Conservation (phyloP, 2,888 invertebrate species). For the Dusona sp. region DNA sequence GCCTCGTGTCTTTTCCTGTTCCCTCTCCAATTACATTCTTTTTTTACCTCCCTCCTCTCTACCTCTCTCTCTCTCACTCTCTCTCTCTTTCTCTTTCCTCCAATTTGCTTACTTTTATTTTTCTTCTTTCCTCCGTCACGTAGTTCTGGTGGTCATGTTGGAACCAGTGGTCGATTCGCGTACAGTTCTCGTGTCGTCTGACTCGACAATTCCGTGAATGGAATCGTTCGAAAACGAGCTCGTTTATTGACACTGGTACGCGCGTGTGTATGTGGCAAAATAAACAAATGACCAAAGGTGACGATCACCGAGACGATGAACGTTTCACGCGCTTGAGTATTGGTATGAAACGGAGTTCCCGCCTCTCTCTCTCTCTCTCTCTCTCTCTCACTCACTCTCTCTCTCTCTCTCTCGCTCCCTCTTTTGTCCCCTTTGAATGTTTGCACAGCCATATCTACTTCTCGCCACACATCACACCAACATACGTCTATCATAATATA, state of each 20-base stretch:
- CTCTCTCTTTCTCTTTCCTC: neutral
- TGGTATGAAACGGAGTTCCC: conserved; percentile 19
- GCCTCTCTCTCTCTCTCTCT: conserved; percentile 7
- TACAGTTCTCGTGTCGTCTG: conserved; percentile 26
- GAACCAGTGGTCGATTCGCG: conserved; percentile 25
- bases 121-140: conserved; percentile 10
- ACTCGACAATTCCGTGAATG: conserved; percentile 55
- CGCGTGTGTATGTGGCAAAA: conserved; percentile 42
- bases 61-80: neutral
- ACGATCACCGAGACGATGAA: conserved; percentile 51
- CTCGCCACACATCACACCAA: conserved; percentile 42
- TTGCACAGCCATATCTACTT: conserved; percentile 64
- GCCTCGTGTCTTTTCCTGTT: conserved; percentile 16
- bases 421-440: conserved; percentile 38
- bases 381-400: neutral
- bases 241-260: conserved; percentile 16
- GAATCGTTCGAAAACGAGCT: conserved; percentile 37
- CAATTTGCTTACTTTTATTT: conserved; percentile 20
- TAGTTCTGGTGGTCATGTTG: conserved; percentile 32
- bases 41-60: neutral
- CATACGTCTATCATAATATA: conserved; percentile 44
- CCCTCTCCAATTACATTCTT: conserved; percentile 16
- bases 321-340: conserved; percentile 30
- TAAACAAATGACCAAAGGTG: conserved; percentile 59
- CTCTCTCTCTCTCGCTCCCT: conserved; percentile 1